Evolutionary conservation across 2,797 vertebrate species (phyloP), one percentile per base, ranked within the genome.

Genomic region (Protonibea diacanthus): DNA sequence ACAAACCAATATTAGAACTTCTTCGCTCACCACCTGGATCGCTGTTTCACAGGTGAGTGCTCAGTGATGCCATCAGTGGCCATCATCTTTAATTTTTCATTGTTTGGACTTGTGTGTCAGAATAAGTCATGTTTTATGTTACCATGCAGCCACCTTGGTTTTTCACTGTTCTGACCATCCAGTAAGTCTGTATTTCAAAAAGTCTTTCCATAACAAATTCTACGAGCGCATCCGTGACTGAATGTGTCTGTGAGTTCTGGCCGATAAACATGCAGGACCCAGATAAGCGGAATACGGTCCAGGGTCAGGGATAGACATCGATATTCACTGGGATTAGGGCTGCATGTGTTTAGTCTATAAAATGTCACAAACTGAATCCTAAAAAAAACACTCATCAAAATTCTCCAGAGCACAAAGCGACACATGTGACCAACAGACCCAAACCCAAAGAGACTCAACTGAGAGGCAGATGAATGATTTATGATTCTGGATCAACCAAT

Each of bases 51-150:
- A 55, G 49, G 20, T 3, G 20, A 48, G 11, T 13, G 8, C 20
- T 59, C 5, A 18, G 14, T 44, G 48, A 13, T 18, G 18, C 13
- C 38, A 25, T 52, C n/a, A 3, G 18, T 60, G 10, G 53, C 49
- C 38, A 17, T 44, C 48, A 42, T 75, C 13, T 49, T 49, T 59
- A 20, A 69, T 47, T 77, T 59, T 25, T 53, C 23, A 69, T 63
- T 21, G n/a, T 17, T 14, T 27, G 12, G 47, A 23, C 14, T 29
- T 23, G 62, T 51, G 10, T 74, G 33, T 27, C 15, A 12, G 3
- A 45, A 60, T 65, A 48, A 18, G 21, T 61, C 15, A 6, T 45
- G 11, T 15, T 23, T 58, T 38, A 8, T 27, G 29, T 56, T 49
- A 8, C 4, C 17, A 64, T 23, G 27, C 7, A 27, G 38, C 17